phyloP scores from a whole-genome alignment of 2,797 vertebrate species.

The Manis javanica region DNA sequence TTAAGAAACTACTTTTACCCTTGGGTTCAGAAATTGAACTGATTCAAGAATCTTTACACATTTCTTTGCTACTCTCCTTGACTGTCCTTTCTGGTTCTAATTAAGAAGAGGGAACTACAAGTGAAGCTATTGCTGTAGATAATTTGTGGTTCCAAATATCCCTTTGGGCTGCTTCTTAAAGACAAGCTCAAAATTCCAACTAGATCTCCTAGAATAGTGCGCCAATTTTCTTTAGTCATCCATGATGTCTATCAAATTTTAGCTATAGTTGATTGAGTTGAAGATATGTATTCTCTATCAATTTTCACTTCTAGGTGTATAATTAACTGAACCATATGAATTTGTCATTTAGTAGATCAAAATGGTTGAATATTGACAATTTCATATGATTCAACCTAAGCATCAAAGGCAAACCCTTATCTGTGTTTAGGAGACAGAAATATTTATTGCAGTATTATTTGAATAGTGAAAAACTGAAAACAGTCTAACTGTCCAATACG shows the following conservation, averaged over 20 bases:
- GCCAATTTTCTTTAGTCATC: neutral
- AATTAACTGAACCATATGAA: neutral
- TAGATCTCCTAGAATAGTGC: neutral
- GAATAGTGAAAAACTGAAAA: constrained; percentile 31
- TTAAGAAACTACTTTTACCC: constrained; percentile 7
- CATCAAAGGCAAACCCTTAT: neutral
- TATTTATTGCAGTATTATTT: neutral
- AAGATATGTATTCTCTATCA: neutral
- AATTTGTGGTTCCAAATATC: constrained; percentile 46
- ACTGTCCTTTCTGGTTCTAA: constrained; percentile 10
- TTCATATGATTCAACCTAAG: constrained; percentile 1
- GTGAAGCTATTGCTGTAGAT: neutral
- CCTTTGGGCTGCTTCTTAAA: neutral
- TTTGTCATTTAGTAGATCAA: constrained; percentile 32
- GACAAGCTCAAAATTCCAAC: neutral
- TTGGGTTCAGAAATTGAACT: neutral
- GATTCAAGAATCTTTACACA: neutral
- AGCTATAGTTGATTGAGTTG: neutral
- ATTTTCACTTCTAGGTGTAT: constrained; percentile 27
- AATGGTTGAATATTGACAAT: constrained; percentile 39
- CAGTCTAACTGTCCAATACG: neutral
- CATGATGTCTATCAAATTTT: neutral
- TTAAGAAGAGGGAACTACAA: constrained; percentile 7
- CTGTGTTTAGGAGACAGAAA: neutral
- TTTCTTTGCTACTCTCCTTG: neutral